Percentiles rank a stretch among this genome's conserved stretches.
These are phyloP conservation scores for Pollimyrus isidori DNA, from an alignment of 2,113 vertebrate species.

Conservation along the genomic window DNA sequence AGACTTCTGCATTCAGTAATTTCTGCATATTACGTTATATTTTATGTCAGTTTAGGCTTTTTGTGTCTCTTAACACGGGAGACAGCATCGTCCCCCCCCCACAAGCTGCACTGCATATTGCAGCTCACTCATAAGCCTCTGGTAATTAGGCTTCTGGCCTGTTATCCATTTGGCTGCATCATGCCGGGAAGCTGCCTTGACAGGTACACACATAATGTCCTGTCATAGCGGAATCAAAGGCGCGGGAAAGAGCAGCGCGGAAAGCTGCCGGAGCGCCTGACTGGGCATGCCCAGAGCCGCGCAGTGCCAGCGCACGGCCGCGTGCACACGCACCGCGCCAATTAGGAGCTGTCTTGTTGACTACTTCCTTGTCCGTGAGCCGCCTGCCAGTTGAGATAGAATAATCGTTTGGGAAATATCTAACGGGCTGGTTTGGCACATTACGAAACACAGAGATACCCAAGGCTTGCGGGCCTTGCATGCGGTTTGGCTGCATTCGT, in stretches of 20 bases:
- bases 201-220: slow-evolving; percentile 27
- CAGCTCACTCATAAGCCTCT: slow-evolving; percentile 20
- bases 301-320: slow-evolving; percentile 21
- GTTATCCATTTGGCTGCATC: slow-evolving; percentile 15
- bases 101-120: slow-evolving; percentile 22
- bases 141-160: slow-evolving; percentile 36
- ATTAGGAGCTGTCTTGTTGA: slow-evolving; percentile 51
- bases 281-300: slow-evolving; percentile 11
- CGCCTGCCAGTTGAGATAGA: slow-evolving; percentile 48
- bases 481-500: slow-evolving; percentile 31
- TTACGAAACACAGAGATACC: slow-evolving; percentile 51
- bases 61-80: background rate
- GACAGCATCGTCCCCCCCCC: background rate
- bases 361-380: slow-evolving; percentile 45
- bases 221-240: slow-evolving; percentile 28
- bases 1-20: background rate
- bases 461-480: slow-evolving; percentile 33
- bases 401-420: slow-evolving; percentile 57
- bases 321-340: slow-evolving; percentile 38
- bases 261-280: background rate
- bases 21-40: background rate
- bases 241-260: slow-evolving; percentile 19
- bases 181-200: slow-evolving; percentile 30
- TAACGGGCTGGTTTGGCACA: slow-evolving; percentile 39
- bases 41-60: background rate